Base-by-base conservation (phyloP, 2,888 invertebrate species). In the Tiphia femorata region DNA sequence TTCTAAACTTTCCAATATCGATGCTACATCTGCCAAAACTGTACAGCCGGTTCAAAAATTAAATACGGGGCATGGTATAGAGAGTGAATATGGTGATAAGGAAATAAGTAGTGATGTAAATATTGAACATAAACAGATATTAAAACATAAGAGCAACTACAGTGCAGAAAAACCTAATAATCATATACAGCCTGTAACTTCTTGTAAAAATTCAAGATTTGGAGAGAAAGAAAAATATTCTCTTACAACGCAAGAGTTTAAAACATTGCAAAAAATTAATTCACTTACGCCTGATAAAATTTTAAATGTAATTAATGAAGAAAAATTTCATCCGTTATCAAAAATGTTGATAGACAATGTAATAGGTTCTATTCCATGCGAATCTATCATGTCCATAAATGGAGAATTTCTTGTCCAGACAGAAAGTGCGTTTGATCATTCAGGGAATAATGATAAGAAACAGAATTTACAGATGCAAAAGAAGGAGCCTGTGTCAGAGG, bases 291-390 rank as follows among this genome's bases (percentile, higher is more conserved):
- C 81, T 0, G 82, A 81, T 42, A 70, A 75, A 42, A 73, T 82
- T 49, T 62, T 81, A n/a, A 75, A 76, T 47, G 64, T 79, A 10
- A 78, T 82, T 29, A 68, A 76, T 1, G 71, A 77, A 25, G 72
- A 80, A 20, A 77, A 77, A 23, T 72, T 62, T 52, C 77, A 80
- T 58, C 80, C 81, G 1, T 64, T 79, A 48, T 80, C 81, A 0
- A 76, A 81, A 41, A 57, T 81, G 37, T 42, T 82, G 19, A 82
- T 82, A 33, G 77, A 76, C 3, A 79, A 78, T 47, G 76, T 82
- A 51, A 82, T 82, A 21, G 82, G 82, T 2, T 52, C 77, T 38
- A 70, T 76, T 0, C 67, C 66, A 0, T 72, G 78, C 14, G 77
- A 79, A 58, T 67, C 76, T 17, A 19, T 38, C 12, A 33, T 33